Percentiles rank a stretch among this genome's conserved stretches.
Evolutionary conservation across 2,113 vertebrate species (phyloP).

Genomic region (Tyto alba): DNA sequence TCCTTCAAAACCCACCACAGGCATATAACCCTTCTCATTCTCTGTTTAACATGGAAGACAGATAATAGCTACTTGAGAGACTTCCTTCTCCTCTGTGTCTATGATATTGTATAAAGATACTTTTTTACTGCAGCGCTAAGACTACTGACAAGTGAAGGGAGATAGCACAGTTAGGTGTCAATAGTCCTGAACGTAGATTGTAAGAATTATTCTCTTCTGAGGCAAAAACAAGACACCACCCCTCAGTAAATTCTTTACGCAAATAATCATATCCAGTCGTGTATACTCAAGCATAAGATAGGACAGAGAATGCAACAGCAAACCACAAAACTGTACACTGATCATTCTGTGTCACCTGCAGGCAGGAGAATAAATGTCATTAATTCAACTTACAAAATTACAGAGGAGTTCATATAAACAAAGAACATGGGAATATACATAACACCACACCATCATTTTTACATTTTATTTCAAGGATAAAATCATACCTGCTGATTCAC

Average conservation of each 20-base stretch:
- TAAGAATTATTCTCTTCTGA: not conserved
- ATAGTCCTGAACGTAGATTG: not conserved
- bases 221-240: not conserved
- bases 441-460: not conserved
- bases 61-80: not conserved
- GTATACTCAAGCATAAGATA: not conserved
- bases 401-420: not conserved
- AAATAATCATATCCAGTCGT: not conserved
- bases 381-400: not conserved
- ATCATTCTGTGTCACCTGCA: not conserved
- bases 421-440: not conserved
- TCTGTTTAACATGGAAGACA: not conserved
- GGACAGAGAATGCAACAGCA: not conserved
- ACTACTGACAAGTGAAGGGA: not conserved
- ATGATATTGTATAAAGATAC: not conserved
- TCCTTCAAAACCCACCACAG: not conserved
- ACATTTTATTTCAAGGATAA: not conserved
- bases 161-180: not conserved
- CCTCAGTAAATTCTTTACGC: not conserved
- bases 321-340: not conserved
- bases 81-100: not conserved
- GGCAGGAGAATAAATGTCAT: not conserved
- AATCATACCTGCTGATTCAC: not conserved
- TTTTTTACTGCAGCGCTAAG: not conserved
- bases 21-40: not conserved